A percentile compares a stretch with the other conserved stretches of the same genome.
These are phyloP conservation scores for Rhopalosiphum nymphaeae DNA, from an alignment of 2,888 invertebrate species.

Conservation along the genomic window DNA sequence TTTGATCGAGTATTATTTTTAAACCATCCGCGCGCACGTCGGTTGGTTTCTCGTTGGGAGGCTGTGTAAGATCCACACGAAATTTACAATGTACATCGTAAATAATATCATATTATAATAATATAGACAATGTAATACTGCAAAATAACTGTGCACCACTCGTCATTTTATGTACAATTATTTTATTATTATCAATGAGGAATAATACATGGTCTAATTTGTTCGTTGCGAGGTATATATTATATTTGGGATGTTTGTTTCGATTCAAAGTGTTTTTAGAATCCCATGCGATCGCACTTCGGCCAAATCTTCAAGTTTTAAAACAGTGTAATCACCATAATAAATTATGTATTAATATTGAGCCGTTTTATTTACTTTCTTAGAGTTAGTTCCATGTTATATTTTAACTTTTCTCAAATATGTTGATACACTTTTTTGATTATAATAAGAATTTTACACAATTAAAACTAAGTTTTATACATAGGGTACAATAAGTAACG, in stretches of 20 bases:
- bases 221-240: background rate
- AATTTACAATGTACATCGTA: background rate
- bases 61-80: background rate
- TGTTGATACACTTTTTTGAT: background rate
- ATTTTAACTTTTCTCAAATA: background rate
- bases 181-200: background rate
- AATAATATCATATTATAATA: background rate
- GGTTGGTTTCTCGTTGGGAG: slow-evolving; percentile 42
- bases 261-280: background rate
- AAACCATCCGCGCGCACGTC: slow-evolving; percentile 3
- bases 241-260: background rate
- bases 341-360: background rate
- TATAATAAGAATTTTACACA: background rate
- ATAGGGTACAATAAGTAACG: background rate
- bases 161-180: background rate
- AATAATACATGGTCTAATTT: background rate
- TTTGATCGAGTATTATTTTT: slow-evolving; percentile 53
- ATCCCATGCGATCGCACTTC: background rate
- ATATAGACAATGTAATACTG: background rate
- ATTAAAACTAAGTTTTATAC: background rate
- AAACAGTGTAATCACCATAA: background rate
- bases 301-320: background rate
- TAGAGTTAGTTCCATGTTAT: background rate
- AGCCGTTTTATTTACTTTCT: background rate
- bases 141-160: background rate